phyloP scores from a whole-genome alignment of 2,888 invertebrate species.

The Papilio elwesi region DNA sequence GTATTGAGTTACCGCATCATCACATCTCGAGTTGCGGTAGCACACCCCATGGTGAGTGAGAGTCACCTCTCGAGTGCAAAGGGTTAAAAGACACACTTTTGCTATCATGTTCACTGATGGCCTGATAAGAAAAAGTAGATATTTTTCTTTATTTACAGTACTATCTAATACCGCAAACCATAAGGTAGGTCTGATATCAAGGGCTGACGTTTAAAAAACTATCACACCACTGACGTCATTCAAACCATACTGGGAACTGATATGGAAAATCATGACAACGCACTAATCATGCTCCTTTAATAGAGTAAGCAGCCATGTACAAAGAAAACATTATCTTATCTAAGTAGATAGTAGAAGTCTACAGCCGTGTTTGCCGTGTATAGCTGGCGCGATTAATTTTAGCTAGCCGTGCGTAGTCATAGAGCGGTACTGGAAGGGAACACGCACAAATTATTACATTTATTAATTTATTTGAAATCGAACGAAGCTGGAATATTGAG shows the following conservation, averaged over 20 bases:
- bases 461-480: too few relatives aligned
- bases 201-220: conserved; percentile 1
- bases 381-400: conserved; percentile 20
- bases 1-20: too few relatives aligned
- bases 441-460: not conserved
- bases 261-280: not conserved
- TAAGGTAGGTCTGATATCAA: not conserved
- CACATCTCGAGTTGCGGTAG: too few relatives aligned
- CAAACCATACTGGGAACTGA: not conserved
- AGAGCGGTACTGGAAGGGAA: conserved; percentile 11
- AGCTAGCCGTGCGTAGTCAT: conserved; percentile 2
- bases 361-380: conserved; percentile 20
- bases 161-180: not conserved
- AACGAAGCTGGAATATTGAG: too few relatives aligned
- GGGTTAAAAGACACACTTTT: too few relatives aligned
- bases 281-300: conserved; percentile 2
- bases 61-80: too few relatives aligned
- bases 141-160: too few relatives aligned
- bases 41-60: too few relatives aligned
- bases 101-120: too few relatives aligned
- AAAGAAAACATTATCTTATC: conserved; percentile 34
- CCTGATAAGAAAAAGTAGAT: too few relatives aligned
- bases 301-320: not conserved
- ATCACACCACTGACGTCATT: not conserved
- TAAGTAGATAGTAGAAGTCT: too few relatives aligned